phyloP scores from a whole-genome alignment of 2,113 vertebrate genomes.

The Lutjanus erythropterus region DNA sequence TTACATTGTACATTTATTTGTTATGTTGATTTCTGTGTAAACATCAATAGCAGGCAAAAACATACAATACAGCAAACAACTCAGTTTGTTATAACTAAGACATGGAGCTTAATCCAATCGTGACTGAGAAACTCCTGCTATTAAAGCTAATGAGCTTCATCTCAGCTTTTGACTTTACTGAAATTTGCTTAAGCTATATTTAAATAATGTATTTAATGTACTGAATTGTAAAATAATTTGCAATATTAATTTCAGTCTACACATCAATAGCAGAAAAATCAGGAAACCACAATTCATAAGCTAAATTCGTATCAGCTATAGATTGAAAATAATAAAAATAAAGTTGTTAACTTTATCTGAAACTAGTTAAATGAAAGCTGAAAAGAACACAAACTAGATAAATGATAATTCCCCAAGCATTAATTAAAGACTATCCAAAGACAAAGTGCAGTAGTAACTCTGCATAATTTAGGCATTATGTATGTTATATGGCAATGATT shows the following conservation, averaged over 20 bases:
- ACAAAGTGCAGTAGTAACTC: not conserved
- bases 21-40: not conserved
- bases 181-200: not conserved
- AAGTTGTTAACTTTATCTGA: too few relatives aligned
- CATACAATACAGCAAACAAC: too few relatives aligned
- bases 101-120: too few relatives aligned
- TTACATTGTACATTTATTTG: not conserved
- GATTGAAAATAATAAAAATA: not conserved
- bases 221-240: not conserved
- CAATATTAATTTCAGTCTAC: not conserved
- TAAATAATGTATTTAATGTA: not conserved
- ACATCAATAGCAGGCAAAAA: not conserved
- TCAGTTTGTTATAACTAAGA: too few relatives aligned
- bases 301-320: not conserved
- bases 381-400: not conserved
- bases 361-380: not conserved
- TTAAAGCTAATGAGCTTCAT: not conserved
- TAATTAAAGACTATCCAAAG: not conserved
- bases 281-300: too few relatives aligned
- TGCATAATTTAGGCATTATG: not conserved
- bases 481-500: not conserved
- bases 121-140: too few relatives aligned
- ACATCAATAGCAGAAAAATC: not conserved
- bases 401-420: not conserved
- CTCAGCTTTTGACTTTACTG: not conserved